Evolutionary conservation across 2,888 invertebrate species (phyloP).

Genomic region (Lagria hirta): DNA sequence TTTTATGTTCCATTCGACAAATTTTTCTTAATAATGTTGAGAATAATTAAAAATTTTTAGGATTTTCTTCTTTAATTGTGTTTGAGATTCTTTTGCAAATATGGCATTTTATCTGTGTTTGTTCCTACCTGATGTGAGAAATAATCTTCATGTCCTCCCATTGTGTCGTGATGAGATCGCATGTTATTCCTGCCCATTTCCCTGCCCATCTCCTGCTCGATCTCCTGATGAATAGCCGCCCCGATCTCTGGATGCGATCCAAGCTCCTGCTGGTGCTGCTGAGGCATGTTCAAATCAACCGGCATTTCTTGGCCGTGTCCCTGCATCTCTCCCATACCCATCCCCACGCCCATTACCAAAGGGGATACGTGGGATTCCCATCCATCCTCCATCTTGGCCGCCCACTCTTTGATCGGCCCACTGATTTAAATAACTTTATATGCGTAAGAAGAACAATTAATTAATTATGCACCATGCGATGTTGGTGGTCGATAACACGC

Average conservation of each 20-base stretch:
- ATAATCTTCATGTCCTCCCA: constrained; percentile 41
- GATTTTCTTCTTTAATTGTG: too few species aligned
- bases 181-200: constrained; percentile 31
- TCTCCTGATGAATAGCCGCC: constrained; percentile 43
- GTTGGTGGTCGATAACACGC: constrained; percentile 33
- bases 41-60: too few species aligned
- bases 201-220: constrained; percentile 45
- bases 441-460: constrained; percentile 33
- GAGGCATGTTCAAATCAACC: constrained; percentile 34
- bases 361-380: constrained; percentile 55
- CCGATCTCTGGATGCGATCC: constrained; percentile 38
- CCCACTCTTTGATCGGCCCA: constrained; percentile 38
- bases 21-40: too few species aligned
- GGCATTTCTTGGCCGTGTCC: constrained; percentile 40
- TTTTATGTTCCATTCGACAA: too few species aligned
- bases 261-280: constrained; percentile 38
- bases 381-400: constrained; percentile 53
- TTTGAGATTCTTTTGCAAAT: too few species aligned
- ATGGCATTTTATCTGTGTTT: too few species aligned
- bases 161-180: constrained; percentile 37
- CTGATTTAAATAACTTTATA: constrained; percentile 34
- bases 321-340: constrained; percentile 47
- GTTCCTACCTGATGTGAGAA: constrained; percentile 47
- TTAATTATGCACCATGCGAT: constrained; percentile 35
- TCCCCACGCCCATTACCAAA: constrained; percentile 53